Conservation (phyloP, 37 sponge, comb jelly and placozoan species). For the Cliona cf. orientalis region DNA sequence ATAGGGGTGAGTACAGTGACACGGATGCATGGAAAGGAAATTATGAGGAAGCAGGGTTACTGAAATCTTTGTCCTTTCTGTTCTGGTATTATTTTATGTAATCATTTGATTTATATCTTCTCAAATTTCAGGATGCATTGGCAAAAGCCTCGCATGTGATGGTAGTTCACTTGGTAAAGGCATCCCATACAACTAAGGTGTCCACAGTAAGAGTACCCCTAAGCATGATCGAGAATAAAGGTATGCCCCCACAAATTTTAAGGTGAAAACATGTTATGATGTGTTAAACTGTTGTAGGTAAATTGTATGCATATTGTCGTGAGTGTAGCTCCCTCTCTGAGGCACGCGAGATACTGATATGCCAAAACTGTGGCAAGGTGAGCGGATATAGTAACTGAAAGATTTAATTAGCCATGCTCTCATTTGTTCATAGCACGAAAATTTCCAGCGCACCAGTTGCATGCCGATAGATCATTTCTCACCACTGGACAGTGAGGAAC, state of each 20-base stretch:
- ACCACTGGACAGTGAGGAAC: too few relatives aligned
- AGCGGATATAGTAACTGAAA: too few relatives aligned
- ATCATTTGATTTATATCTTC: too few relatives aligned
- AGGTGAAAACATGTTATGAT: not conserved
- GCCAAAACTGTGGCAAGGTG: slow-evolving; percentile 28
- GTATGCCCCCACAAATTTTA: not conserved
- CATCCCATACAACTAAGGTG: not conserved
- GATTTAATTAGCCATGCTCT: not conserved
- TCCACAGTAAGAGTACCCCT: not conserved
- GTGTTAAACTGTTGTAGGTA: not conserved
- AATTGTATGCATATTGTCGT: slow-evolving; percentile 25
- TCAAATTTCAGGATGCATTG: slow-evolving; percentile 24
- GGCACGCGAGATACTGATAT: slow-evolving; percentile 2
- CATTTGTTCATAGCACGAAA: not conserved
- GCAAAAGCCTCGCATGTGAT: slow-evolving; percentile 14
- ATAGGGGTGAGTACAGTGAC: slow-evolving; percentile 34
- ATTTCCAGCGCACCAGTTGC: slow-evolving; percentile 1
- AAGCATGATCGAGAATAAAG: not conserved
- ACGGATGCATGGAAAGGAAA: too few relatives aligned
- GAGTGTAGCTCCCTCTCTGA: slow-evolving; percentile 4
- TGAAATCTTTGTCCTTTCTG: too few relatives aligned
- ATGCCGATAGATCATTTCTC: slow-evolving; percentile 33
- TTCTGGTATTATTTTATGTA: too few relatives aligned
- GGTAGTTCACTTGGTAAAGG: slow-evolving; percentile 25
- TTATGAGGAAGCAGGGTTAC: too few relatives aligned